These are phyloP conservation scores for Lithodes maja DNA, from an alignment of 2,888 invertebrate genomes.

Conservation along the genomic window DNA sequence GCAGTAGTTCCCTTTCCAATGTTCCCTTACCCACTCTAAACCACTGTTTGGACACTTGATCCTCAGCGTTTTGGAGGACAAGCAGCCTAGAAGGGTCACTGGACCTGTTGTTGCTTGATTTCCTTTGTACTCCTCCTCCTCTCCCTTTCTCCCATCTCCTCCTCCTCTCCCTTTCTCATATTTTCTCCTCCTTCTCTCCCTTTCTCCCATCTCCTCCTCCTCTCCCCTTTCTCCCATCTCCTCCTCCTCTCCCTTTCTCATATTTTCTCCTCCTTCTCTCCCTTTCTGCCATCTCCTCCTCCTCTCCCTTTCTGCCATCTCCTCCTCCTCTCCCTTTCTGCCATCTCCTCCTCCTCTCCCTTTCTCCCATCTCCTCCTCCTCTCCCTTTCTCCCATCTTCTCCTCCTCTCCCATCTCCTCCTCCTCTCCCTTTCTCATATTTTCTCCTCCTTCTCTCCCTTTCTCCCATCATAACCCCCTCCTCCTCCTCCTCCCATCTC, in stretches of 20 bases:
- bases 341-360: neutral
- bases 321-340: neutral
- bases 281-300: neutral
- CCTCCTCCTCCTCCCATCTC: neutral
- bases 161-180: neutral
- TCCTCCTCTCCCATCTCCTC: neutral
- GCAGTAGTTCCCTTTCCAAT: no score
- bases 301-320: neutral
- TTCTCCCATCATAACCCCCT: no score
- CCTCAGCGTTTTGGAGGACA: no score
- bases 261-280: neutral
- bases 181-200: neutral
- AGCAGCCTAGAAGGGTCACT: no score
- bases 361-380: neutral
- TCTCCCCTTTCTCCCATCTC: neutral
- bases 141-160: neutral
- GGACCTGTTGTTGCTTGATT: no score
- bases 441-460: no score
- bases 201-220: neutral
- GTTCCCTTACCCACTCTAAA: no score
- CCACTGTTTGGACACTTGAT: no score
- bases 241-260: neutral
- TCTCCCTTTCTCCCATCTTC: neutral
- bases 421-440: no score
- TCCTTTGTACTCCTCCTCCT: no score